Conservation (phyloP, 2,888 invertebrate genomes). For the Miltochrista miniata region DNA sequence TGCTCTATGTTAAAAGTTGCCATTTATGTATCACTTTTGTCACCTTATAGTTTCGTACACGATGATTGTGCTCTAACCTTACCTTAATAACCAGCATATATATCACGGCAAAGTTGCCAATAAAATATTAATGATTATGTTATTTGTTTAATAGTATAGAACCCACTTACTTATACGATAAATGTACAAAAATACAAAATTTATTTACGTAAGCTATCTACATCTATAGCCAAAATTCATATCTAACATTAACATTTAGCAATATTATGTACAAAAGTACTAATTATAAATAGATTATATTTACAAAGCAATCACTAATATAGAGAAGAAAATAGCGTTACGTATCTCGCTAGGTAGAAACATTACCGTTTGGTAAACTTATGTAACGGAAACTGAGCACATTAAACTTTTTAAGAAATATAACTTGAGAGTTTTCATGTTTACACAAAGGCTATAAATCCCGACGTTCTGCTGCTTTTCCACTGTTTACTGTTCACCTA, state of each 20-base stretch:
- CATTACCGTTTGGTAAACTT: constrained; percentile 28
- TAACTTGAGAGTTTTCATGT: constrained; percentile 69
- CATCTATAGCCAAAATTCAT: constrained; percentile 46
- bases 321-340: constrained; percentile 43
- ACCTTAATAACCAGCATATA: too few species aligned
- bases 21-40: too few species aligned
- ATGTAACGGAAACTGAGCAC: constrained; percentile 37
- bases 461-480: constrained; percentile 61
- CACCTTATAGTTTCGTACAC: too few species aligned
- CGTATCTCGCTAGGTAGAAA: constrained; percentile 42
- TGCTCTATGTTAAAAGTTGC: too few species aligned
- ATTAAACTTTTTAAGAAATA: constrained; percentile 64
- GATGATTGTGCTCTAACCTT: too few species aligned
- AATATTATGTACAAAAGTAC: constrained; percentile 59
- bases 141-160: constrained; percentile 44
- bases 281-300: constrained; percentile 68
- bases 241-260: constrained; percentile 28
- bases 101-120: not conserved
- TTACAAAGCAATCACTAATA: constrained; percentile 63
- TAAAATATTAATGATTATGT: constrained; percentile 1
- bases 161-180: constrained; percentile 46
- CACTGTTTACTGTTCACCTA: constrained; percentile 67
- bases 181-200: constrained; percentile 55
- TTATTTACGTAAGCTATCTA: constrained; percentile 45
- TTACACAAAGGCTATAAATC: constrained; percentile 68